Conservation (phyloP, 2,888 invertebrate genomes). For the Sabatieria punctata region DNA sequence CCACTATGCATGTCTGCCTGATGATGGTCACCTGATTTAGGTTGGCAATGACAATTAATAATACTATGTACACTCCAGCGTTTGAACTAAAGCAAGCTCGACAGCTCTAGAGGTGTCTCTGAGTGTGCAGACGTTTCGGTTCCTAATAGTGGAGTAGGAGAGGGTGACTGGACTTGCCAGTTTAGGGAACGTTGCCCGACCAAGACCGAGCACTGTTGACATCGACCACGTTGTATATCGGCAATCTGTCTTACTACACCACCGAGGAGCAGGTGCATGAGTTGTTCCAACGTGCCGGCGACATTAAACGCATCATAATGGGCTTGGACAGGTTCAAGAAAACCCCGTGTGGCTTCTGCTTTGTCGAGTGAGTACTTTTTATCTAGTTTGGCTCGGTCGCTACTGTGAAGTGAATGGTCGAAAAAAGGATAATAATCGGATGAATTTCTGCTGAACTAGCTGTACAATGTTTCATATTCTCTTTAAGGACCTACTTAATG, state of each 20-base stretch:
- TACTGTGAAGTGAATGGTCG: background rate
- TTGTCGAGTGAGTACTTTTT: slow-evolving; percentile 56
- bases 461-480: too few relatives aligned
- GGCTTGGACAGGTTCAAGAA: slow-evolving; percentile 92
- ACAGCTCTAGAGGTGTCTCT: too few relatives aligned
- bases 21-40: too few relatives aligned
- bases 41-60: too few relatives aligned
- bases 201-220: slow-evolving; percentile 52
- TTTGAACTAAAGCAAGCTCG: too few relatives aligned
- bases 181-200: slow-evolving; percentile 11
- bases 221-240: slow-evolving; percentile 76
- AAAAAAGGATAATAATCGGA: background rate
- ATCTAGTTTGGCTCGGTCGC: too few relatives aligned
- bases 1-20: too few relatives aligned
- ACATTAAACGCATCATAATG: slow-evolving; percentile 80
- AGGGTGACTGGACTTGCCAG: background rate
- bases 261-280: slow-evolving; percentile 97
- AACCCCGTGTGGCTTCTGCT: slow-evolving; percentile 98
- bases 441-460: background rate
- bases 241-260: slow-evolving; percentile 93
- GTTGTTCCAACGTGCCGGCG: slow-evolving; percentile 83
- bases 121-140: too few relatives aligned
- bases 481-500: too few relatives aligned
- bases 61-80: too few relatives aligned
- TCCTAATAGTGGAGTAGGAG: too few relatives aligned